Base-by-base conservation (phyloP, 2,888 invertebrate genomes). In the Fragum fragum region DNA sequence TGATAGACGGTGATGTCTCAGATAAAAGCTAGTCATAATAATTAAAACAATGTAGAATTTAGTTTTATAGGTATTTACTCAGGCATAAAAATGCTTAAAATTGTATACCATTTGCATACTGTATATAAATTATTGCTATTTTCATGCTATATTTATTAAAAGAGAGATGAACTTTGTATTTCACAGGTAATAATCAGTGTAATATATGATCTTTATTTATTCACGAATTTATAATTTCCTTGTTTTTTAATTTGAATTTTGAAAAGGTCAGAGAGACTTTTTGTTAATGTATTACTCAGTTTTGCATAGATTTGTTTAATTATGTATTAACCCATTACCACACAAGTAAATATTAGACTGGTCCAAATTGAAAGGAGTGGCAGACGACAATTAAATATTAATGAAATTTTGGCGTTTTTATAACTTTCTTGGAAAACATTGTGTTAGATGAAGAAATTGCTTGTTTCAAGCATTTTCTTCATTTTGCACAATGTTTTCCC, bases 101-200 rank as follows among this genome's bases (percentile, higher is more conserved):
- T 3, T 61, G 61, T 61, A 61, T 61, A 28, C 14, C 6, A 61
- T 61, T 61, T 61, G 61, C 61, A 32, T 61, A 61, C 32, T 61
- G 42, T 66, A 42, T 18, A 66, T 66, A 66, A n/a, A 66, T 42
- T 57, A 66, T 42, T 21, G 23, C 36, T 42, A 42, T 42, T 61
- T 66, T 66, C 66, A 66, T 66, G 42, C 66, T 36, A 36, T 66
- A 66, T 66, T 66, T 66, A 66, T 66, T 66, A 36, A 66, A 39
- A 42, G 66, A 42, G 42, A 42, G 14, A 7, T 66, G 66, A 66
- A 66, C 66, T 66, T 66, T 66, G 66, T 66, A 66, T 42, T 66
- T 66, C 28, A 26, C 32, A 39, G 23, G 21, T 66, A 23, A 42
- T 66, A 66, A 66, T 2, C 66, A 66, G 66, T 66, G 42, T 66